Conservation (phyloP, 2,797 vertebrate species). For the Lacerta agilis region DNA sequence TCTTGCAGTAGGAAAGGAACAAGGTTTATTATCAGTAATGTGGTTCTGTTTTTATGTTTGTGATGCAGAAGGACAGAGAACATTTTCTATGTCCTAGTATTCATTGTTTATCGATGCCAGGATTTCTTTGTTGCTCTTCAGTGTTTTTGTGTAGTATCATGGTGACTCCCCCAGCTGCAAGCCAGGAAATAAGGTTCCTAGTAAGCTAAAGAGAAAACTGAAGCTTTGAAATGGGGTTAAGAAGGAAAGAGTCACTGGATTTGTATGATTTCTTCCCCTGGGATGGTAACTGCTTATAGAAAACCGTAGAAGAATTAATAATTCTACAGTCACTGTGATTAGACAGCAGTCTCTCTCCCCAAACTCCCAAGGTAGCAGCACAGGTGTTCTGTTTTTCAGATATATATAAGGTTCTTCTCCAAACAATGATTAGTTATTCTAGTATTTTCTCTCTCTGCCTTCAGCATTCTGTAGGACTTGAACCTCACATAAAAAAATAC, state of each 20-base stretch:
- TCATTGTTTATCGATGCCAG: constrained; percentile 29
- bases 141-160: not conserved
- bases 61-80: constrained; percentile 4
- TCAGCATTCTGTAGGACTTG: not conserved
- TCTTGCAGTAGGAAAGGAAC: not conserved
- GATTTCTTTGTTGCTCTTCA: constrained; percentile 35
- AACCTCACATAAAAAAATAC: not conserved
- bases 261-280: not conserved
- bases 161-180: too few species aligned
- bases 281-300: not conserved
- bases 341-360: not conserved
- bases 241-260: not conserved
- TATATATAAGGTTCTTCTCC: not conserved
- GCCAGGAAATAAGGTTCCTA: too few species aligned
- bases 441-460: not conserved
- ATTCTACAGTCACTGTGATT: not conserved
- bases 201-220: not conserved
- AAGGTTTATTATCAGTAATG: constrained; percentile 2
- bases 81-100: constrained; percentile 14
- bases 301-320: not conserved
- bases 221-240: not conserved
- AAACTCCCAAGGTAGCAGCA: not conserved
- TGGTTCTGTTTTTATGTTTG: constrained; percentile 17
- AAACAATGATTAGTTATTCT: not conserved
- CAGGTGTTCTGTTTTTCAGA: not conserved